Evolutionary conservation across 2,888 invertebrate genomes (phyloP).

Genomic region (Agrochola lychnidis): DNA sequence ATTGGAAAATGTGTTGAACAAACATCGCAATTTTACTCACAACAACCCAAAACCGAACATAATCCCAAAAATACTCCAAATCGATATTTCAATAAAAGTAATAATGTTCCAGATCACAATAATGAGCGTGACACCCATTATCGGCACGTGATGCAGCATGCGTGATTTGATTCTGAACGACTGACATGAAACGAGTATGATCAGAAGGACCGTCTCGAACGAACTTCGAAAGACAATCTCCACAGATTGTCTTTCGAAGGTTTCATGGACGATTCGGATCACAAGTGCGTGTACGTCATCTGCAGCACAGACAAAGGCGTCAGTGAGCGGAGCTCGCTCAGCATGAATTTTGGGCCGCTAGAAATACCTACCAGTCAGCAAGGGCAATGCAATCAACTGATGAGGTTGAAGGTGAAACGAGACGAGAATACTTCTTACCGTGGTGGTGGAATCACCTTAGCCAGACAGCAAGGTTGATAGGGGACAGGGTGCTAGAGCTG

Average conservation of each 20-base stretch:
- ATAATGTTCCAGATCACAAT: constrained; percentile 65
- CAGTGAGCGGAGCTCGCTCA: too few species aligned
- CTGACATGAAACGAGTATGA: constrained; percentile 59
- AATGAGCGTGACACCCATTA: constrained; percentile 78
- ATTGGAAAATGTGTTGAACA: too few species aligned
- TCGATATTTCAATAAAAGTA: constrained; percentile 66
- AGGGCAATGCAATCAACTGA: neutral
- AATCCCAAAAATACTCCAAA: constrained; percentile 38
- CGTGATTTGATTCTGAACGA: constrained; percentile 77
- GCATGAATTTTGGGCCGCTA: too few species aligned
- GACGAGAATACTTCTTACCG: neutral
- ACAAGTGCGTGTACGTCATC: too few species aligned
- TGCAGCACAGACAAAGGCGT: too few species aligned
- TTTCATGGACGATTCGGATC: too few species aligned
- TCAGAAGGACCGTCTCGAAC: constrained; percentile 40
- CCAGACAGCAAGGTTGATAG: too few species aligned
- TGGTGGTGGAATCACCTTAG: neutral
- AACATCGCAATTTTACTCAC: neutral
- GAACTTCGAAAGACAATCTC: too few species aligned
- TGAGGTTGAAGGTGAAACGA: neutral
- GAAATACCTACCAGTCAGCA: neutral
- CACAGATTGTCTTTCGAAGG: too few species aligned
- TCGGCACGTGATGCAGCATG: constrained; percentile 84
- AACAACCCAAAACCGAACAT: constrained; percentile 27
- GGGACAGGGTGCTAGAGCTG: too few species aligned